These are phyloP conservation scores for Drosophila bocki DNA, from an alignment of 1,140 invertebrate species.

Conservation along the genomic window DNA sequence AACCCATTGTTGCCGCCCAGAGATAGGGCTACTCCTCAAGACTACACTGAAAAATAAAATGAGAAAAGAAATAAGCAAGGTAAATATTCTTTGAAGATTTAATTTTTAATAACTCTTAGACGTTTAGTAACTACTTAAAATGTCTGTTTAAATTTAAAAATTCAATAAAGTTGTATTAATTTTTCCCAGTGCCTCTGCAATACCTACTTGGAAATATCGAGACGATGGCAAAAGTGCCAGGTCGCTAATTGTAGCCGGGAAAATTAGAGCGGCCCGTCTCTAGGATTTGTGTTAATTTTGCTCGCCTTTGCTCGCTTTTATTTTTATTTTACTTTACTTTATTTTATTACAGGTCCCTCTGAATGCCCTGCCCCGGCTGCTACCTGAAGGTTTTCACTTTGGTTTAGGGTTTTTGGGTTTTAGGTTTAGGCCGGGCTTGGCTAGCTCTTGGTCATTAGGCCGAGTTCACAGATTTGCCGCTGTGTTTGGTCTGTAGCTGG, in stretches of 20 bases:
- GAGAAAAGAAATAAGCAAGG: neutral
- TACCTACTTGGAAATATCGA: conserved; percentile 61
- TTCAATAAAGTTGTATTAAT: neutral
- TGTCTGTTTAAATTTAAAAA: too few species aligned
- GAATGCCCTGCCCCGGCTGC: too few species aligned
- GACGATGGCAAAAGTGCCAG: conserved; percentile 76
- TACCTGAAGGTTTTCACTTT: conserved; percentile 24
- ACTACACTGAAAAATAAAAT: neutral
- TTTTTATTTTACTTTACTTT: conserved; percentile 17
- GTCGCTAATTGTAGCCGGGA: conserved; percentile 66
- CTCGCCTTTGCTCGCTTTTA: conserved; percentile 14
- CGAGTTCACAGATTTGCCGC: conserved; percentile 37
- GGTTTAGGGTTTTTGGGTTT: neutral
- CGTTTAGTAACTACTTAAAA: too few species aligned
- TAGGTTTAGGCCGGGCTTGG: neutral
- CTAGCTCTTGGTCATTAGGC: conserved; percentile 33
- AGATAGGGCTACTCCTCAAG: conserved; percentile 16
- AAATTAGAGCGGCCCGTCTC: conserved; percentile 52
- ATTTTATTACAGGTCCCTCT: conserved; percentile 30
- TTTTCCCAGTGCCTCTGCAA: conserved; percentile 13
- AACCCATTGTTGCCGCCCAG: conserved; percentile 25
- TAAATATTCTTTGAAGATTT: too few species aligned
- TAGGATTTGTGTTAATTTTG: conserved; percentile 52
- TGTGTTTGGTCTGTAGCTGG: conserved; percentile 4
- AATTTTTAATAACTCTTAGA: too few species aligned